Evolutionary conservation across 2,888 invertebrate genomes (phyloP).

Genomic region (Cetonia aurata): DNA sequence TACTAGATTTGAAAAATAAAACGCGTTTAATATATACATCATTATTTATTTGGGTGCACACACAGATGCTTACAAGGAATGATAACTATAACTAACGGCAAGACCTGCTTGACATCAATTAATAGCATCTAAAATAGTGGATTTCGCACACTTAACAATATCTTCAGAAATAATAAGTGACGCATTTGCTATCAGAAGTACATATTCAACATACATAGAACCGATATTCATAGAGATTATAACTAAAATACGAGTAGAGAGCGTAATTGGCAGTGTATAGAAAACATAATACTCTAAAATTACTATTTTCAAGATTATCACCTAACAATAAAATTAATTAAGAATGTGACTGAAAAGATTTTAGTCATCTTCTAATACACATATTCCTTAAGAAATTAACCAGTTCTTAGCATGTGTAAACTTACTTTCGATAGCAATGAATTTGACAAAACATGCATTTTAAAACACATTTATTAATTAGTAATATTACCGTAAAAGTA

Average conservation of each 20-base stretch:
- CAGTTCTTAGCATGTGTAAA: background rate
- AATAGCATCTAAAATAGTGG: conserved; percentile 60
- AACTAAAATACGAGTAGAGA: conserved; percentile 9
- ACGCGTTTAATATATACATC: conserved; percentile 24
- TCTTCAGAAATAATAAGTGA: conserved; percentile 32
- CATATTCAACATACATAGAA: no score
- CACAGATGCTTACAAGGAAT: conserved; percentile 60
- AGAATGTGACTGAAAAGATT: no score
- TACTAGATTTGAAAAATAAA: no score
- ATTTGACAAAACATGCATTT: conserved; percentile 16
- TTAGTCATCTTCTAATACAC: no score
- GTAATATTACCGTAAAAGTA: conserved; percentile 17
- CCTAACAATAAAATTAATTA: no score
- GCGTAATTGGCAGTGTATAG: conserved; percentile 28
- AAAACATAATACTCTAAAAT: conserved; percentile 1
- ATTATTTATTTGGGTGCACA: conserved; percentile 55
- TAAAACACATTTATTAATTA: conserved; percentile 15
- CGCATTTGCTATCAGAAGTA: conserved; percentile 27
- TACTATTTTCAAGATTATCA: background rate
- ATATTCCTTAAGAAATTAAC: no score
- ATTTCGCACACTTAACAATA: conserved; percentile 56
- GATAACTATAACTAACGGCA: conserved; percentile 64
- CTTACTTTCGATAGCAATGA: conserved; percentile 19
- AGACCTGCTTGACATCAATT: conserved; percentile 66
- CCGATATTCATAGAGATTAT: background rate